Evolutionary conservation across 2,113 vertebrate species (phyloP), one percentile per base, ranked within the genome.

Genomic region (Alligator mississippiensis): DNA sequence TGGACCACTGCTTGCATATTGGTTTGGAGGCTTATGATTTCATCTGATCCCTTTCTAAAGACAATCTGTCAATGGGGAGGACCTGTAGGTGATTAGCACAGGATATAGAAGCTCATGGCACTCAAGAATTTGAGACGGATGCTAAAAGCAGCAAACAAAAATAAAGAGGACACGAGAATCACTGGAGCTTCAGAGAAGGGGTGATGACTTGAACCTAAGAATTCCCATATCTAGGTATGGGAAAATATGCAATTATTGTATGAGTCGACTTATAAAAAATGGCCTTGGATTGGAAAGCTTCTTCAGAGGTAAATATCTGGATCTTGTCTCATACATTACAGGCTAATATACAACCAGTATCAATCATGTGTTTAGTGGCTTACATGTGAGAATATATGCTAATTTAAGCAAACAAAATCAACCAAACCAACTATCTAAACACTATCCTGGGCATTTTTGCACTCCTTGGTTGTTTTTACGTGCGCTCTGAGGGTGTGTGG

Each of bases 301-400:
- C 90, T 94, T 88, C 79, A 62, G 93, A 86, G 95, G 62, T 66
- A 84, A 78, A 84, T 89, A 89, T 89, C 94, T 70, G 90, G 90
- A 81, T 84, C 94, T 80, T 75, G 85, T 60, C 64, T 77, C 2
- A 1, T 85, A 60, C 55, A 1, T 82, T 82, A 62, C 72, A 92
- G 22, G 85, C 81, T 95, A 77, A 88, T 64, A 84, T 81, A 28
- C 19, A 75, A 80, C 10, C 59, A 16, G 63, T 62, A 70, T 87
- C 0, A 1, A 54, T 77, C 76, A 90, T 84, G 80, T 80, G 79
- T 91, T 38, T 88, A 34, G 30, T 62, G n/a, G 28, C 80, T 95
- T 84, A 60, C 72, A 63, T 57, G 68, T 91, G 77, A 72, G 58
- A 72, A 15, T 14, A 22, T 3, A 0, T 74, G 85, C 80, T 2